phyloP scores from a whole-genome alignment of 2,113 vertebrate genomes.

The Macroglossus sobrinus region DNA sequence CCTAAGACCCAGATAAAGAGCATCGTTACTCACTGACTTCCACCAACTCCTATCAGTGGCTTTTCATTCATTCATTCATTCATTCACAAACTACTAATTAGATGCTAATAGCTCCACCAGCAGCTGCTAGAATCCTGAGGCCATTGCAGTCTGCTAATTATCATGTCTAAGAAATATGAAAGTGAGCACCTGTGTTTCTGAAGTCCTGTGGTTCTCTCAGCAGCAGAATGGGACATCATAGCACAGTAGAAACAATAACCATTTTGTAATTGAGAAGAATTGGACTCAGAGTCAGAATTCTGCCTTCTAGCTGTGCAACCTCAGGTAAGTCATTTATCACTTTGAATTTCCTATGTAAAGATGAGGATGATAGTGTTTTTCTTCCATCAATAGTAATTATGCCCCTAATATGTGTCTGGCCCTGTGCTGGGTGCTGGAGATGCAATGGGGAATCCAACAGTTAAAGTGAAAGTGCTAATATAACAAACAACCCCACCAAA shows the following conservation, averaged over 20 bases:
- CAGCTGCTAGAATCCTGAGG: neutral
- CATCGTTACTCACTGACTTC: neutral
- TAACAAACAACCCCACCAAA: neutral
- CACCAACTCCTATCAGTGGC: neutral
- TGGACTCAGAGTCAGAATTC: neutral
- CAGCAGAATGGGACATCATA: neutral
- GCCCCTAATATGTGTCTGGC: neutral
- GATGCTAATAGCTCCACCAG: neutral
- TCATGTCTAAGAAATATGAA: neutral
- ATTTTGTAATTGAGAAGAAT: neutral
- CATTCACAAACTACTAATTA: neutral
- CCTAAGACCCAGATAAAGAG: neutral
- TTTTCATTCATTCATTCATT: neutral
- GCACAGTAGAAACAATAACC: neutral
- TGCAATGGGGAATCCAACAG: neutral
- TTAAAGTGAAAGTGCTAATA: neutral
- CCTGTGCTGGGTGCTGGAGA: neutral
- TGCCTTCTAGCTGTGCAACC: neutral
- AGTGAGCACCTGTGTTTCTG: neutral
- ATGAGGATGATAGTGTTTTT: neutral
- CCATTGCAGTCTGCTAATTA: neutral
- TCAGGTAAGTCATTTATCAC: neutral
- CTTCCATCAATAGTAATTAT: neutral
- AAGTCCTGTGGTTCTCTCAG: neutral
- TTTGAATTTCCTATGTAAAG: neutral